Conservation (phyloP, 2,113 vertebrate genomes). For the Aythya baeri region DNA sequence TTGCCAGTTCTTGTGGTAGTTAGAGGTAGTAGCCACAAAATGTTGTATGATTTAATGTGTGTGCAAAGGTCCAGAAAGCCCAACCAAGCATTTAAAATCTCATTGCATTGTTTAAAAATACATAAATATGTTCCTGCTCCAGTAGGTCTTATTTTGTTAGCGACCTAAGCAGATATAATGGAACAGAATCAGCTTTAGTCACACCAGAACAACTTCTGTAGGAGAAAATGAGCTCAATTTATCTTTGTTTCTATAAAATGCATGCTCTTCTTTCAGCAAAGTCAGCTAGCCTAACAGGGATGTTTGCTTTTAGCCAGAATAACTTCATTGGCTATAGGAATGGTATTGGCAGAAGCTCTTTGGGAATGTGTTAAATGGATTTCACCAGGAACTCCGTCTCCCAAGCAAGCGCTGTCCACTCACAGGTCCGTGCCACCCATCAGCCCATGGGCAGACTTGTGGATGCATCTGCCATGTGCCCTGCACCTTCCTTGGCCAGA, state of each 20-base stretch:
- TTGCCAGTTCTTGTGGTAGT: neutral
- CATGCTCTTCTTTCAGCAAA: neutral
- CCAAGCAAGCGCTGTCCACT: neutral
- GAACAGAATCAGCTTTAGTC: neutral
- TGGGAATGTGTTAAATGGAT: slow-evolving; percentile 47
- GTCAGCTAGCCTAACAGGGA: neutral
- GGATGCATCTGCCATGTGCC: slow-evolving; percentile 10
- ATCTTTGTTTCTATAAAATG: slow-evolving; percentile 2
- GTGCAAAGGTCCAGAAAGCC: neutral
- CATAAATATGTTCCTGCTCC: neutral
- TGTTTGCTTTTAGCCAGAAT: slow-evolving; percentile 16
- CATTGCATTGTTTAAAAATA: neutral
- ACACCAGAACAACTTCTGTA: neutral
- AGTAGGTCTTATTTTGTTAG: neutral
- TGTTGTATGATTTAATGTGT: neutral
- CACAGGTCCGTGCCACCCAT: neutral
- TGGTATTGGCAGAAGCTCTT: neutral
- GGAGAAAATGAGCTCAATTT: neutral
- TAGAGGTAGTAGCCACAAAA: neutral
- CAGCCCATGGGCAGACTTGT: neutral
- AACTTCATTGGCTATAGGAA: neutral
- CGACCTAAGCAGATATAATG: neutral
- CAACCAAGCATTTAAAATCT: neutral
- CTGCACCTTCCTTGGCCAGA: neutral
- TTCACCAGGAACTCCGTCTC: neutral